Evolutionary conservation across 2,113 vertebrate genomes (phyloP).

Genomic region (Hippocampus mohnikei): DNA sequence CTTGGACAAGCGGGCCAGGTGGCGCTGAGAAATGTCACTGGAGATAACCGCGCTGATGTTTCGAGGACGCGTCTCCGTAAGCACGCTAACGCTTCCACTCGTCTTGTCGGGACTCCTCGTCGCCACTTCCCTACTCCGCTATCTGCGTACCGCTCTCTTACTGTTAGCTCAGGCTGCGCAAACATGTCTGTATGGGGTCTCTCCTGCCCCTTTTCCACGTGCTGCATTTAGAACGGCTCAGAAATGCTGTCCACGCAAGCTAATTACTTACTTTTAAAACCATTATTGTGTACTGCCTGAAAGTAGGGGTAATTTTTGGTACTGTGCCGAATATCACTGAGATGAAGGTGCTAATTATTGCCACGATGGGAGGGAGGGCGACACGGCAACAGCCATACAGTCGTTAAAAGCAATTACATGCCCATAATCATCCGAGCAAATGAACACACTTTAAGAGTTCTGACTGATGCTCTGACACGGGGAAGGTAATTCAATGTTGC

Average conservation of each 20-base stretch:
- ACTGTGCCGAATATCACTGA: neutral
- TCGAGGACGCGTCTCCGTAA: slow-evolving; percentile 12
- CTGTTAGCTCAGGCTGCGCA: slow-evolving; percentile 6
- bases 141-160: neutral
- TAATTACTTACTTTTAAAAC: neutral
- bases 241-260: neutral
- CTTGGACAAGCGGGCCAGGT: slow-evolving; percentile 29
- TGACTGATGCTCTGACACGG: slow-evolving; percentile 13
- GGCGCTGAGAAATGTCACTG: slow-evolving; percentile 45
- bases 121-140: neutral
- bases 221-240: neutral
- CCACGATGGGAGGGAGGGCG: neutral
- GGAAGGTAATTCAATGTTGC: slow-evolving; percentile 26
- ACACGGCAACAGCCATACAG: slow-evolving; percentile 3
- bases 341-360: slow-evolving; percentile 7
- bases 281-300: neutral
- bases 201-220: neutral
- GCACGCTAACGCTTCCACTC: slow-evolving; percentile 20
- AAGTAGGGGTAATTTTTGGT: neutral
- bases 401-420: slow-evolving; percentile 24
- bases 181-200: slow-evolving; percentile 7
- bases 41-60: slow-evolving; percentile 32
- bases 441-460: slow-evolving; percentile 10
- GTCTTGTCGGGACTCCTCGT: slow-evolving; percentile 15
- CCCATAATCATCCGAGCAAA: slow-evolving; percentile 14